Base-by-base conservation (phyloP, 2,797 vertebrate genomes). In the Microctenopoma steveboyesi region DNA sequence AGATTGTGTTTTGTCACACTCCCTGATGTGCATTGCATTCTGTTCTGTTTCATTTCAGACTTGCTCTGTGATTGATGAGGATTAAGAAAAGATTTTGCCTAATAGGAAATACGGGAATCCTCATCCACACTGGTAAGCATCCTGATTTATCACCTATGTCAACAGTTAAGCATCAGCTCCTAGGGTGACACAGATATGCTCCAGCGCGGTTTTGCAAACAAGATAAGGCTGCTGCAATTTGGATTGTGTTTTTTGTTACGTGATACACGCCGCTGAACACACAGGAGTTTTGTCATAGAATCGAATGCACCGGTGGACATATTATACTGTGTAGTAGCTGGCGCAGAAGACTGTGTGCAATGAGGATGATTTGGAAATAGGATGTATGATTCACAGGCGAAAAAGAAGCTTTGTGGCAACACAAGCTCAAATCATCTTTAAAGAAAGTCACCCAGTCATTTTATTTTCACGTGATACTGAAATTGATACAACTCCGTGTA, bases 61-160 rank as follows among this genome's bases (percentile, higher is more conserved):
- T 59, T 69, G 56, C 72, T 85, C 74, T 83, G 85, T 92, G 92
- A 93, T 95, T 91, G 92, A 94, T 93, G 92, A 94, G 86, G 92
- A 93, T 89, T 90, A 91, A 87, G 83, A 74, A 81, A 82, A 6
- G 83, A 89, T 86, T 93, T 91, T 64, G 83, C 88, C 83, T 83
- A 75, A 86, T 72, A 88, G 85, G 81, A 88, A 93, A 90, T 84
- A 83, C 88, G 80, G 87, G 88, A 91, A 81, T 79, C 86, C 87
- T 87, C 89, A 86, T 88, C 90, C 87, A 81, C 88, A 86, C 90
- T 64, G 92, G 93, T 95, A 93, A 94, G 93, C 65, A 65, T 74
- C 69, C 79, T 84, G 81, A 89, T 92, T 91, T 86, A 81, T 88
- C 80, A 69, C 82, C 78, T 74, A 33, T 56, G 79, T 72, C 68